Base-by-base conservation (phyloP, 2,888 invertebrate species). In the Myopa testacea region DNA sequence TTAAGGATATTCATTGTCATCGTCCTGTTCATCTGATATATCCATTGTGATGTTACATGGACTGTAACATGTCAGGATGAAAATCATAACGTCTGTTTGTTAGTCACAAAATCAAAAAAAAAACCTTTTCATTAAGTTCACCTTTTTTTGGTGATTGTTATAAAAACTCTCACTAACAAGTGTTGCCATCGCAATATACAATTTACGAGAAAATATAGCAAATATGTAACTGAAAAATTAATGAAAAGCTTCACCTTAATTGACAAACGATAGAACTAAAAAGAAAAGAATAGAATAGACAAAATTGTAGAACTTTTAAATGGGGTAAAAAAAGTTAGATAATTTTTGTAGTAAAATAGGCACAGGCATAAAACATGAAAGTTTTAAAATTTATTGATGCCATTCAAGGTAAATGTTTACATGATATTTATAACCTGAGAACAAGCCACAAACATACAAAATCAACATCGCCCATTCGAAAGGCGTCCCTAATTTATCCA, bases 181-280 rank as follows among this genome's bases (percentile, higher is more conserved):
- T 69, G 69, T 52, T 52, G 69, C 52, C 50, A 26, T 50, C 34
- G 69, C 26, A 69, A 69, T 69, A 68, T 4, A 37, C 16, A 34
- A 37, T 8, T 38, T 55, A 14, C 16, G 38, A 4, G 4, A 67
- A 50, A 50, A 50, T n/a, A 50, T 6, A 4, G n/a, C 3, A 45
- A 26, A 69, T 1, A 45, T 45, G 45, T 45, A 45, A 45, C 10
- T 3, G 4, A 45, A 67, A 67, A 40, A 38, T 40, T 26, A 26
- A 26, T 26, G 26, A 26, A 26, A 26, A 26, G 26, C 26, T 26
- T 26, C 26, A 26, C 26, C 26, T 26, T 26, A 58, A 58, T 16
- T n/a, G 12, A n/a, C 16, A 58, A 19, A n/a, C 10, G 58, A 58
- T 12, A 1, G 58, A 58, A n/a, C 10, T 10, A 58, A 26, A 63